Percentiles rank a stretch among this genome's conserved stretches.
These are phyloP conservation scores for Automeris io DNA, from an alignment of 2,888 invertebrate species.

Conservation along the genomic window DNA sequence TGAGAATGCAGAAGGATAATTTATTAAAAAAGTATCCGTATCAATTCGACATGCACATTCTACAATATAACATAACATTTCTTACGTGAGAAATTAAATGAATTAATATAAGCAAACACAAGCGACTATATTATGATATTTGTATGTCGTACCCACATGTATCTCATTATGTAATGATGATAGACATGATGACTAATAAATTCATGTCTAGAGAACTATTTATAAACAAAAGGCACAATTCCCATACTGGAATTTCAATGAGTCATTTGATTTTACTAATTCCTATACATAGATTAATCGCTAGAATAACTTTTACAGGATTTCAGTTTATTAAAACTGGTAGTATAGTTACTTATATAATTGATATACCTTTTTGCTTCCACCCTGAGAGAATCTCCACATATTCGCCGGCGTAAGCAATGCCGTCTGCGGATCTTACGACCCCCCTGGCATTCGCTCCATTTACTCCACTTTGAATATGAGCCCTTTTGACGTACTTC, in stretches of 20 bases:
- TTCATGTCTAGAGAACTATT: slow-evolving; percentile 16
- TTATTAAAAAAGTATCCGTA: no score
- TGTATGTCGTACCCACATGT: no score
- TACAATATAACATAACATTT: no score
- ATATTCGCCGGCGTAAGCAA: slow-evolving; percentile 45
- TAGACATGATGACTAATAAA: slow-evolving; percentile 9
- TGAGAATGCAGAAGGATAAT: no score
- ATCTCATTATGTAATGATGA: slow-evolving; percentile 3
- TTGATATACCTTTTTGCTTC: slow-evolving; percentile 52
- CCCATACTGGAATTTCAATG: slow-evolving; percentile 4
- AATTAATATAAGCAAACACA: no score
- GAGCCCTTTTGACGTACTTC: slow-evolving; percentile 32
- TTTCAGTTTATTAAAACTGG: no score
- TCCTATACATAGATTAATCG: no score
- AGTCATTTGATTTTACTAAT: neutral
- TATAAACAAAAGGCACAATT: slow-evolving; percentile 16
- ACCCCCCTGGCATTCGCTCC: slow-evolving; percentile 51
- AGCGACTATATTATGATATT: no score
- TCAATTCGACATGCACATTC: no score
- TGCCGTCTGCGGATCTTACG: slow-evolving; percentile 50
- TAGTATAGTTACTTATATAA: no score
- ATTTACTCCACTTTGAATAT: slow-evolving; percentile 53
- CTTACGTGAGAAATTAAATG: no score
- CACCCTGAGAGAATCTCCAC: slow-evolving; percentile 53
- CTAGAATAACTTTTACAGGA: no score